Percentiles rank a stretch among this genome's conserved stretches.
Conservation (phyloP, 2,797 vertebrate species). For the Sebastolobus alascanus region DNA sequence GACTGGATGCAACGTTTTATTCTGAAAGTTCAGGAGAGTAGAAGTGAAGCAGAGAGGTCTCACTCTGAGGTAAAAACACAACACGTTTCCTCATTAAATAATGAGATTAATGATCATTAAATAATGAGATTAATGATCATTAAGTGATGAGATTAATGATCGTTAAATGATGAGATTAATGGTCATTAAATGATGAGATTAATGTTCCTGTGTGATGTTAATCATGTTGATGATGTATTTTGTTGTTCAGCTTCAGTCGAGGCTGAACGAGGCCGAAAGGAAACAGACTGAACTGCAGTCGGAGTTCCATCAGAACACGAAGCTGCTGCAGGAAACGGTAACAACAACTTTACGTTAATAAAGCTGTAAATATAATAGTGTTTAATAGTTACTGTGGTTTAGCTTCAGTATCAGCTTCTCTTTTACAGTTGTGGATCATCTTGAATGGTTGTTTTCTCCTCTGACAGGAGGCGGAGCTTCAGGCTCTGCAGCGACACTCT, state of each 20-base stretch:
- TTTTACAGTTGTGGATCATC: neutral
- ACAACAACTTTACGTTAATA: conserved; percentile 19
- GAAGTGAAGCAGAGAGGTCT: conserved; percentile 14
- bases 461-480: conserved; percentile 89
- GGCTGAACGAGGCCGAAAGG: conserved; percentile 86
- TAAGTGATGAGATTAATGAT: too few species aligned
- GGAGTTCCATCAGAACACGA: conserved; percentile 88
- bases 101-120: too few species aligned
- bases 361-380: neutral
- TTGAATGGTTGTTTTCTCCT: neutral
- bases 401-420: neutral
- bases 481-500: conserved; percentile 86
- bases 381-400: too few species aligned
- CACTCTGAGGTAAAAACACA: conserved; percentile 73
- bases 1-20: conserved; percentile 87
- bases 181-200: too few species aligned
- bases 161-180: too few species aligned
- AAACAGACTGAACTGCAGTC: conserved; percentile 83
- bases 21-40: conserved; percentile 71
- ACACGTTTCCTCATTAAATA: neutral
- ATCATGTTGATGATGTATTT: neutral
- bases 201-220: too few species aligned
- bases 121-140: too few species aligned
- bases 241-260: conserved; percentile 52
- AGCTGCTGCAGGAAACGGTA: conserved; percentile 88